Conservation (phyloP, 2,113 vertebrate species). For the Pholis gunnellus region DNA sequence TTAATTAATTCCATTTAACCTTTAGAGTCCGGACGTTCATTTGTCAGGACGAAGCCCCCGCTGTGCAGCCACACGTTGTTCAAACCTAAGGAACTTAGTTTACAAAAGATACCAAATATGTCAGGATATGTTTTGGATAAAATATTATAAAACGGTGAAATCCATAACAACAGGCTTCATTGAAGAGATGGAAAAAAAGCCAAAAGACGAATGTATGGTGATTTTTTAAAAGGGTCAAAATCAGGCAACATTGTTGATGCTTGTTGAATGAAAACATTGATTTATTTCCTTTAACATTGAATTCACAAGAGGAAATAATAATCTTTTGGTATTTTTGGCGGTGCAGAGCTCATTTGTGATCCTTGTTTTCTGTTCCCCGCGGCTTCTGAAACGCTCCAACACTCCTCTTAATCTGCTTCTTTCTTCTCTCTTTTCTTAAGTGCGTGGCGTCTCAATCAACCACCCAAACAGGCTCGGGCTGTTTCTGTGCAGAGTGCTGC, state of each 20-base stretch:
- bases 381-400: background rate
- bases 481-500: background rate
- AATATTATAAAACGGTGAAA: too few relatives aligned
- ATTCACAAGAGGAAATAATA: background rate
- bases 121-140: too few relatives aligned
- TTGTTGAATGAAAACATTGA: background rate
- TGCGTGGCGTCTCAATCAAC: conserved; percentile 22
- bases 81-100: too few relatives aligned
- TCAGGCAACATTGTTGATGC: background rate
- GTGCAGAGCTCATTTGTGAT: background rate
- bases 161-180: too few relatives aligned
- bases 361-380: background rate
- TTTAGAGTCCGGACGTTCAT: too few relatives aligned
- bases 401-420: background rate
- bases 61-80: too few relatives aligned
- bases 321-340: background rate
- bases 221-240: too few relatives aligned
- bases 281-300: background rate
- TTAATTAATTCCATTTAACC: too few relatives aligned
- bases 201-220: background rate
- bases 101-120: too few relatives aligned
- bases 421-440: background rate
- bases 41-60: too few relatives aligned
- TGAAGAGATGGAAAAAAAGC: background rate
- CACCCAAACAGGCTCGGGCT: conserved; percentile 15